Conservation (phyloP, 2,888 invertebrate genomes). For the Drosophila subquinaria region DNA sequence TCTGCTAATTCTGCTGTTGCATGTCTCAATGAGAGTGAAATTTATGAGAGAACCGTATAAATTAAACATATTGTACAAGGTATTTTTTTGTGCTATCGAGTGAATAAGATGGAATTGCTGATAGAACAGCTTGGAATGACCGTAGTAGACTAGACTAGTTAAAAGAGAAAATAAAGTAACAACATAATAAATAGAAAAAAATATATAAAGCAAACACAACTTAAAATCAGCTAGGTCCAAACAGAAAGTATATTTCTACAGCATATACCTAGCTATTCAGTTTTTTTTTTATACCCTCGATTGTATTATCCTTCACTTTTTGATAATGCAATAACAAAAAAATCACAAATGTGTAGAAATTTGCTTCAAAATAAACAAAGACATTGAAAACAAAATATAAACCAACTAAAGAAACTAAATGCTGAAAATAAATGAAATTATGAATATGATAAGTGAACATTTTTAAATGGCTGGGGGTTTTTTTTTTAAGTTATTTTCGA, state of each 20-base stretch:
- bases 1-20: constrained; percentile 14
- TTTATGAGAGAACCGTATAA: constrained; percentile 19
- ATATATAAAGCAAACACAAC: constrained; percentile 8
- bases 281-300: constrained; percentile 4
- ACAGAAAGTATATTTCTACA: not conserved
- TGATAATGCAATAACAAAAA: constrained; percentile 22
- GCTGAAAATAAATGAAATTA: constrained; percentile 61
- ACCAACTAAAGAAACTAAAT: constrained; percentile 40
- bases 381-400: constrained; percentile 43
- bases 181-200: constrained; percentile 2
- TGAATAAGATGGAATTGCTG: constrained; percentile 18
- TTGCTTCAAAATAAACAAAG: constrained; percentile 54
- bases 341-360: constrained; percentile 50
- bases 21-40: constrained; percentile 1
- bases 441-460: constrained; percentile 47
- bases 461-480: constrained; percentile 9
- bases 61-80: constrained; percentile 30
- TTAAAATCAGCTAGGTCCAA: constrained; percentile 3
- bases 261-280: constrained; percentile 9
- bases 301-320: constrained; percentile 13
- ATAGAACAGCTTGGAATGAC: constrained; percentile 18
- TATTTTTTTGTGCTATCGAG: constrained; percentile 34
- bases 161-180: not conserved
- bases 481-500: not conserved
- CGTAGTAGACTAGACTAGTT: constrained; percentile 45